Evolutionary conservation across 2,113 vertebrate species (phyloP), one percentile per base, ranked within the genome.

Genomic region (Scalopus aquaticus): DNA sequence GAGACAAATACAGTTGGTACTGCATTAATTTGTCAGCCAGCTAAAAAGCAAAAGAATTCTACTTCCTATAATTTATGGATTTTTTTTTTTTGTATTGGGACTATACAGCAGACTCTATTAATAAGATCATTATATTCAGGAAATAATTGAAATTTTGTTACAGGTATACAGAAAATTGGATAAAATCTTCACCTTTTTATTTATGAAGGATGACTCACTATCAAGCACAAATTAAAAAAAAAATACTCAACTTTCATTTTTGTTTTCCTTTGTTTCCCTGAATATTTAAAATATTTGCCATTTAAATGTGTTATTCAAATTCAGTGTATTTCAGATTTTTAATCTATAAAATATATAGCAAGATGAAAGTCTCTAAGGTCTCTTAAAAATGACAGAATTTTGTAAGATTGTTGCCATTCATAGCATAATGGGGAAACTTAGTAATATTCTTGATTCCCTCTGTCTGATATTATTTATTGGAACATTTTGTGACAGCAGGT

Each of bases 271-370:
- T 80, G 42, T 35, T 77, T 77, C 9, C 13, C 84, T 88, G 20
- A 85, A 35, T 88, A 90, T 80, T 79, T 96, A 80, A 74, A 70
- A 13, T 81, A 58, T 79, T 94, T 93, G 24, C 58, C 30, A 32
- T 84, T 83, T 86, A 76, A 30, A 30, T 77, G 20, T 67, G 20
- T 74, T 28, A 35, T 17, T 79, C 88, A 74, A 62, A 81, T 77
- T 67, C 13, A 37, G 3, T 92, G 46, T 26, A 77, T 94, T 87
- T 67, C 39, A 37, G 6, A 79, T 72, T 87, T 95, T 94, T 80
- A 88, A 58, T 24, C 4, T 82, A 22, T 64, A 22, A 74, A 88
- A 60, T 4, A 3, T 76, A 51, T 42, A 13, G 28, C 2, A 64
- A 77, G 77, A 58, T 73, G 35, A 87, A 82, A 90, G 44, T 90